Conservation (phyloP, 2,797 vertebrate species). For the Botia almorhae region DNA sequence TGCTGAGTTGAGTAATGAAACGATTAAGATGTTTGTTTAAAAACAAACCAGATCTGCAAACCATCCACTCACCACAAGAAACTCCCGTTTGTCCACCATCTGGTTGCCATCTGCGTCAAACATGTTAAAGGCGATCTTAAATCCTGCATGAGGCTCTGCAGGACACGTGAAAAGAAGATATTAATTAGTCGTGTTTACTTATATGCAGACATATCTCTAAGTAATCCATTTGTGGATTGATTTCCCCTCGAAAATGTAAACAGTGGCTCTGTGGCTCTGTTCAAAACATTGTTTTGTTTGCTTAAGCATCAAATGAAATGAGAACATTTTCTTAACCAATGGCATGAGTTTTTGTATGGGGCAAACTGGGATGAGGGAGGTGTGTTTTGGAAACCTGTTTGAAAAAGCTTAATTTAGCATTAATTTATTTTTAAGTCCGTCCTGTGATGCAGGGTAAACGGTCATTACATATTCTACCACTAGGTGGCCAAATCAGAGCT, state of each 20-base stretch:
- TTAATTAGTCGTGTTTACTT: slow-evolving; percentile 28
- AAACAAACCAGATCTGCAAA: slow-evolving; percentile 4
- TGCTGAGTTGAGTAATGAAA: neutral
- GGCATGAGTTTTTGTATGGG: neutral
- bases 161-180: slow-evolving; percentile 64
- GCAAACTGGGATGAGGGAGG: neutral
- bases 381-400: neutral
- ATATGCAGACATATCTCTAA: neutral
- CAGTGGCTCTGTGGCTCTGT: neutral
- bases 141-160: slow-evolving; percentile 96
- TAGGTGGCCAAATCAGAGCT: slow-evolving; percentile 19
- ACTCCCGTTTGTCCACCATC: slow-evolving; percentile 99
- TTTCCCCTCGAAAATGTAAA: neutral
- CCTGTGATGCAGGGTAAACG: neutral
- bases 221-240: neutral
- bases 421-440: neutral
- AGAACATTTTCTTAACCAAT: neutral
- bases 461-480: neutral
- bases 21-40: slow-evolving; percentile 2
- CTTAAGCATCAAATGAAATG: neutral
- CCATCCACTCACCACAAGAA: slow-evolving; percentile 90
- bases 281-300: neutral
- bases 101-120: slow-evolving; percentile 99
- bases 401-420: neutral
- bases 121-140: slow-evolving; percentile 99